Percentiles rank a stretch among this genome's conserved stretches.
phyloP scores from a whole-genome alignment of 1,140 invertebrate genomes.

The Galleria mellonella region DNA sequence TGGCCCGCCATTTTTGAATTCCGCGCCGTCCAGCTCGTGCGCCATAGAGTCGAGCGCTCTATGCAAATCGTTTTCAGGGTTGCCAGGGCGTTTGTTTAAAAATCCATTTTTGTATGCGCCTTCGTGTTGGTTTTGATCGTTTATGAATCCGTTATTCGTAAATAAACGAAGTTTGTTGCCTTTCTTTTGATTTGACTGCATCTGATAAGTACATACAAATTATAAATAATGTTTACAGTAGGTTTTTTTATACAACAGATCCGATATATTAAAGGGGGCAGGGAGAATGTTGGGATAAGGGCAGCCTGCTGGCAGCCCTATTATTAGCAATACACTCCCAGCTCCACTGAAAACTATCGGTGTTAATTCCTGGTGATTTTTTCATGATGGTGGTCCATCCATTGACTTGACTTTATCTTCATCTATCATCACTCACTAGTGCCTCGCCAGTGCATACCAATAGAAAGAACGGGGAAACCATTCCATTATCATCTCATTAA shows the following conservation, averaged over 20 bases:
- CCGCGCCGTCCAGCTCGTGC: conserved; percentile 33
- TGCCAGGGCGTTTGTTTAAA: conserved; percentile 47
- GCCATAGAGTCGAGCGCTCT: conserved; percentile 50
- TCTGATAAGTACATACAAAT: background rate
- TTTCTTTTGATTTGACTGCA: conserved; percentile 29
- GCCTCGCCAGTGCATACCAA: no score
- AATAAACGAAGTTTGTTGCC: conserved; percentile 27
- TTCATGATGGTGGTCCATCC: no score
- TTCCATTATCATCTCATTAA: no score
- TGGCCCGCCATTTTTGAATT: conserved; percentile 12
- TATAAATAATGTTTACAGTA: background rate
- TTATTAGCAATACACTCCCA: no score
- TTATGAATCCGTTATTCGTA: conserved; percentile 38
- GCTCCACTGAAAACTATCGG: no score
- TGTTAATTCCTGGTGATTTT: no score
- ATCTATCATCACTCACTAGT: no score
- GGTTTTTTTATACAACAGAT: background rate
- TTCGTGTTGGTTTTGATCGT: conserved; percentile 12
- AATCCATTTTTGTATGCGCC: conserved; percentile 36
- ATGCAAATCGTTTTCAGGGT: conserved; percentile 52
- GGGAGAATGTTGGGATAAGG: background rate
- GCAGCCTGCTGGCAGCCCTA: no score
- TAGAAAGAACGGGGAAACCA: no score
- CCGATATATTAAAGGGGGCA: background rate
- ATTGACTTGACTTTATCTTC: no score